Base-by-base conservation (phyloP, 2,113 vertebrate species). In the Numenius arquata region DNA sequence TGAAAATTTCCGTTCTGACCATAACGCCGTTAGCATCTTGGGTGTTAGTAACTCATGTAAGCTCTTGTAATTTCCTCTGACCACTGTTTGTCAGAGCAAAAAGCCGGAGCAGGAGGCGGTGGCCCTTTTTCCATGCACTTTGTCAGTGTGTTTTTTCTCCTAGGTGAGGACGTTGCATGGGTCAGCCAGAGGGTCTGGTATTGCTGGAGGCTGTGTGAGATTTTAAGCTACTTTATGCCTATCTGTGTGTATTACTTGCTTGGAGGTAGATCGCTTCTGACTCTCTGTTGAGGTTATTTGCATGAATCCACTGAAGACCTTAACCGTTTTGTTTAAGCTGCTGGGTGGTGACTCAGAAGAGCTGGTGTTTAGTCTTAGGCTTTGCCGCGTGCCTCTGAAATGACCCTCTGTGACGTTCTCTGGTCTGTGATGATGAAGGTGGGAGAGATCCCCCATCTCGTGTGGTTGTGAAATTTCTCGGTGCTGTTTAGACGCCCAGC, bases 31-130 rank as follows among this genome's bases (percentile, higher is more conserved):
- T 93, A 90, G 61, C 53, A 58, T 63, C 61, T 83, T 73, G 63
- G 50, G 45, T 62, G 55, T 70, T 83, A 76, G 63, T 75, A 83
- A 74, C 71, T 94, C 58, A 9, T 45, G 85, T 66, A 80, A 93
- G 67, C 62, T 85, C 34, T 76, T 79, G 86, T 85, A 14, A 73
- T 96, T 95, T 95, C 82, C 94, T 93, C 85, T 66, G 74, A 67
- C 88, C 58, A 15, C 71, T 92, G 82, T 90, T 75, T 89, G 70
- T 59, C 89, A 66, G 61, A 89, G 77, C 52, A 59, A 7, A 71
- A 55, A 74, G 50, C 86, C 71, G 34, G 45, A 75, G 73, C 15
- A 19, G 67, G 53, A 74, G 56, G 4, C 62, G 40, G 66, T 48
- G 62, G 40, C 56, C 36, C 29, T 63, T 72, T 89, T 82, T 27